phyloP scores from a whole-genome alignment of 2,797 vertebrate genomes.

The Alosa sapidissima region DNA sequence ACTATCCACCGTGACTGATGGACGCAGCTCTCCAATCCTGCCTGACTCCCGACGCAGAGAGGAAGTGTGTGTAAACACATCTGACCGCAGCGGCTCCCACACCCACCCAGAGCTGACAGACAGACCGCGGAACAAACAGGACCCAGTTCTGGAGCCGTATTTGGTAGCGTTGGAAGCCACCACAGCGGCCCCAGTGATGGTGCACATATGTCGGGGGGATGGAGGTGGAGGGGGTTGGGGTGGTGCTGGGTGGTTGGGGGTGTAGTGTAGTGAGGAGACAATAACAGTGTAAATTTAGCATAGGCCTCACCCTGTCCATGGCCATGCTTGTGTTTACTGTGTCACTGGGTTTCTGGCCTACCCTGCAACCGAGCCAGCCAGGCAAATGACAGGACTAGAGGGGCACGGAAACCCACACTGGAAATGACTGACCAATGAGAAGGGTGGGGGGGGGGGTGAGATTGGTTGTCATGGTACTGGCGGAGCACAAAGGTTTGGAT shows the following conservation, averaged over 20 bases:
- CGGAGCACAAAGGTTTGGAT: background rate
- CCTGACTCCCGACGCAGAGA: background rate
- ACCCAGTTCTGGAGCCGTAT: background rate
- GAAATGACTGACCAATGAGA: background rate
- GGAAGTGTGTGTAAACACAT: conserved; percentile 14
- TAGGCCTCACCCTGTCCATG: background rate
- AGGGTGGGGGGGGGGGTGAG: background rate
- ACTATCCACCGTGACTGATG: background rate
- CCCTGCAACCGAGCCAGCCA: conserved; percentile 12
- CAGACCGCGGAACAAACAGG: background rate
- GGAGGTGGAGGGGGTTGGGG: background rate
- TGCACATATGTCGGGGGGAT: conserved; percentile 19
- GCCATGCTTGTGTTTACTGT: conserved; percentile 30
- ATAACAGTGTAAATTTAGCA: conserved; percentile 31
- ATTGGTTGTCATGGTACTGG: background rate
- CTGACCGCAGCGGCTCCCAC: background rate
- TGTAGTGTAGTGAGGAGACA: conserved; percentile 3
- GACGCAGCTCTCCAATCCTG: background rate
- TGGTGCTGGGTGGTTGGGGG: background rate
- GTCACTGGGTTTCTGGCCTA: conserved; percentile 20
- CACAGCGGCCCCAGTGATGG: background rate
- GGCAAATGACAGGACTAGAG: conserved; percentile 37
- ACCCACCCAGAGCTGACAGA: background rate
- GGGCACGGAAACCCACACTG: background rate
- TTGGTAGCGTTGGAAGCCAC: background rate